phyloP scores from a whole-genome alignment of 1,140 invertebrate genomes.

The Drosophila quadrilineata region DNA sequence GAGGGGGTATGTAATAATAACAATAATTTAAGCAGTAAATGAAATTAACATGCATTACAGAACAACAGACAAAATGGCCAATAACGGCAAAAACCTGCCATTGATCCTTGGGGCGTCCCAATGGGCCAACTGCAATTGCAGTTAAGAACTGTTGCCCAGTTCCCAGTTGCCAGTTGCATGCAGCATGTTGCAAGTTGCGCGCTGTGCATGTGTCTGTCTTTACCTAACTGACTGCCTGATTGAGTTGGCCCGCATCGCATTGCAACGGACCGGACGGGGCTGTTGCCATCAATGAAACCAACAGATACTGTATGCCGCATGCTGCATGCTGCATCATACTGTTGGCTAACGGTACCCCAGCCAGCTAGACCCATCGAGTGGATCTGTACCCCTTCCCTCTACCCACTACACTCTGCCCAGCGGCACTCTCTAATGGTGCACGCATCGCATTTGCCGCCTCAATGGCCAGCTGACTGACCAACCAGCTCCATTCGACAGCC shows the following conservation, averaged over 20 bases:
- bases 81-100: conserved; percentile 76
- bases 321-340: conserved; percentile 53
- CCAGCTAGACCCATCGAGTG: conserved; percentile 20
- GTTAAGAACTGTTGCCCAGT: conserved; percentile 7
- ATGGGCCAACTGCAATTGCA: conserved; percentile 45
- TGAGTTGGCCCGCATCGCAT: conserved; percentile 60
- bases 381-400: conserved; percentile 10
- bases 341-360: conserved; percentile 59
- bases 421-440: conserved; percentile 63
- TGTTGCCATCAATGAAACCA: conserved; percentile 69
- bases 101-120: conserved; percentile 75
- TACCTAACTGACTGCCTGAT: conserved; percentile 67
- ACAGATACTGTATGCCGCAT: conserved; percentile 31
- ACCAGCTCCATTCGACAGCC: conserved; percentile 5
- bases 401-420: neutral
- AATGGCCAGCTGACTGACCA: conserved; percentile 68
- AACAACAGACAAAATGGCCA: conserved; percentile 55
- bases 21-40: conserved; percentile 72
- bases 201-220: conserved; percentile 66
- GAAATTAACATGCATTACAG: conserved; percentile 75
- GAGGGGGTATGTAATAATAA: conserved; percentile 58
- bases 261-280: conserved; percentile 20
- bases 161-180: conserved; percentile 8
- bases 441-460: conserved; percentile 72
- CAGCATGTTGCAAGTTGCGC: conserved; percentile 26